Conservation (phyloP, 2,888 invertebrate genomes). For the Parapristionchus giblindavisi region DNA sequence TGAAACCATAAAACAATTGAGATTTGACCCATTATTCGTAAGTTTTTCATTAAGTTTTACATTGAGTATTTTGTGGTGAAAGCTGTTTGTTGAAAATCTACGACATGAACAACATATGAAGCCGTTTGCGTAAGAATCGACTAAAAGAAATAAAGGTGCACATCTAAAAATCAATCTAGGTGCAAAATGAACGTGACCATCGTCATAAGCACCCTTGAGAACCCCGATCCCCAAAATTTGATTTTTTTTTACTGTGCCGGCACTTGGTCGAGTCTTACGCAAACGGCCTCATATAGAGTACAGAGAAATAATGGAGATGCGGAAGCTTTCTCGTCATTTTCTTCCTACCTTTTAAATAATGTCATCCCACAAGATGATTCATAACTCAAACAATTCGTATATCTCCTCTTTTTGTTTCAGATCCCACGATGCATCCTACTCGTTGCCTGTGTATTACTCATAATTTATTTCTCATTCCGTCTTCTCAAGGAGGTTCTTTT, state of each 20-base stretch:
- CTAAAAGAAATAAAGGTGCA: too few species aligned
- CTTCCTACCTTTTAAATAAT: slow-evolving; percentile 23
- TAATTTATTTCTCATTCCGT: neutral
- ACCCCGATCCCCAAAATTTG: too few species aligned
- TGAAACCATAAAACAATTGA: neutral
- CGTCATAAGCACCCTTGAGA: too few species aligned
- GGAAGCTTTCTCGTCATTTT: neutral
- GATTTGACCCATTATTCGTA: slow-evolving; percentile 26
- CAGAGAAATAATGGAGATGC: neutral
- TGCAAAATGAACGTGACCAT: too few species aligned
- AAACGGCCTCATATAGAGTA: too few species aligned
- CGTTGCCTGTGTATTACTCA: neutral
- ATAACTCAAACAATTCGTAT: neutral
- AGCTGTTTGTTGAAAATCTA: neutral
- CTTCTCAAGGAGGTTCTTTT: slow-evolving; percentile 17
- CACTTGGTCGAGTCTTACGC: too few species aligned
- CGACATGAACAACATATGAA: neutral
- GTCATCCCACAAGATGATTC: neutral
- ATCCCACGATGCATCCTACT: slow-evolving; percentile 30
- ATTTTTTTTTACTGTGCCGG: too few species aligned
- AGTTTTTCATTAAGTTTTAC: too few species aligned
- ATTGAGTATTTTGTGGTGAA: neutral
- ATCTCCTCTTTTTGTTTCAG: slow-evolving; percentile 3
- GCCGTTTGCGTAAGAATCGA: too few species aligned
- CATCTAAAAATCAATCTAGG: too few species aligned